Conservation (phyloP, 2,888 invertebrate species). For the Cistogaster globosa region DNA sequence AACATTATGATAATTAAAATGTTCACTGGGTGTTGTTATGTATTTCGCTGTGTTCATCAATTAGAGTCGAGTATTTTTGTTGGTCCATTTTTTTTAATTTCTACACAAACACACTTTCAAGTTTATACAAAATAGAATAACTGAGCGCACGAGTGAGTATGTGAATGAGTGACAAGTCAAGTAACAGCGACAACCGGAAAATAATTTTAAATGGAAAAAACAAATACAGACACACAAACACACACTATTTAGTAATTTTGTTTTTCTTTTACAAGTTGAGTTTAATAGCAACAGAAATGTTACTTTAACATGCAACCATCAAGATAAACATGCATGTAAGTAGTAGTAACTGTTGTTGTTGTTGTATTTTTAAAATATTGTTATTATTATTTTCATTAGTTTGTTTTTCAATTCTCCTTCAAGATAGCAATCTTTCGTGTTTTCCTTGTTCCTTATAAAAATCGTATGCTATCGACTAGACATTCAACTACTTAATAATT, state of each 20-base stretch:
- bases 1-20: too few relatives aligned
- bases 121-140: constrained; percentile 29
- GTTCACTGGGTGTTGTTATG: background rate
- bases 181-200: constrained; percentile 64
- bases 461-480: constrained; percentile 45
- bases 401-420: constrained; percentile 23
- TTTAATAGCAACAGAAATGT: constrained; percentile 37
- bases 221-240: background rate
- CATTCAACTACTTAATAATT: constrained; percentile 62
- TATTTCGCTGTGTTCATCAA: constrained; percentile 7
- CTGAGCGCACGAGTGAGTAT: constrained; percentile 32
- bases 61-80: constrained; percentile 28
- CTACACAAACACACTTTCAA: constrained; percentile 28
- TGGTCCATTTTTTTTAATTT: background rate
- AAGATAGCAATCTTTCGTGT: constrained; percentile 29
- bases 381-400: constrained; percentile 19
- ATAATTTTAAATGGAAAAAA: constrained; percentile 48
- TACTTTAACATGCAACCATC: constrained; percentile 58
- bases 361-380: background rate
- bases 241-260: background rate
- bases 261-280: constrained; percentile 22
- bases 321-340: constrained; percentile 28
- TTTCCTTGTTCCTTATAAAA: background rate
- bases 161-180: constrained; percentile 63
- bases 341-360: too few relatives aligned